Evolutionary conservation across 2,888 invertebrate genomes (phyloP).

Genomic region (Platerodrilus igneus): DNA sequence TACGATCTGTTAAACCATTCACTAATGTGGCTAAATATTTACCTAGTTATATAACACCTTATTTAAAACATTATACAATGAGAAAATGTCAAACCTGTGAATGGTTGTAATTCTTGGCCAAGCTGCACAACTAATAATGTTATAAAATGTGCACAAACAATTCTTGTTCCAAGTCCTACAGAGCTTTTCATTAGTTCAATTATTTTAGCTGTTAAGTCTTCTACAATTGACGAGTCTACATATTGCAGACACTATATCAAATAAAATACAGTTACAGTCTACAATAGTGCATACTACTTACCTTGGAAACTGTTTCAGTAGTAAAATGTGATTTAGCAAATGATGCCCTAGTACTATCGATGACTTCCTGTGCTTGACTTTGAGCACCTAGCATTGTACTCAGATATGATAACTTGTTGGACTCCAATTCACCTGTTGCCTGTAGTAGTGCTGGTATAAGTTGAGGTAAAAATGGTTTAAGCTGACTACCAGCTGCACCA

Average conservation of each 20-base stretch:
- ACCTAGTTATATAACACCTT: conserved; percentile 27
- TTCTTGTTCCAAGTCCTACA: conserved; percentile 79
- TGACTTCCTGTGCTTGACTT: conserved; percentile 65
- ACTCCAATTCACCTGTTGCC: conserved; percentile 84
- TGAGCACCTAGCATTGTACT: conserved; percentile 67
- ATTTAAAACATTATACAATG: conserved; percentile 22
- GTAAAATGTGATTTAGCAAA: conserved; percentile 82
- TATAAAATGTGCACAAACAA: conserved; percentile 75
- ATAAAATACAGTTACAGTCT: conserved; percentile 1
- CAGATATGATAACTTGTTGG: conserved; percentile 71
- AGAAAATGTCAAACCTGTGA: conserved; percentile 46
- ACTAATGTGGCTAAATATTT: conserved; percentile 63
- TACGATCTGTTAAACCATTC: conserved; percentile 78
- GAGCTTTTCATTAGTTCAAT: conserved; percentile 76
- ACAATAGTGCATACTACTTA: conserved; percentile 36
- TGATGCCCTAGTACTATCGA: conserved; percentile 76
- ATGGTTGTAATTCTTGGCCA: conserved; percentile 55
- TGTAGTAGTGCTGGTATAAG: conserved; percentile 80
- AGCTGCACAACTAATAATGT: conserved; percentile 58
- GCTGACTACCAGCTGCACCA: conserved; percentile 68
- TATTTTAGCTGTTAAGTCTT: conserved; percentile 74
- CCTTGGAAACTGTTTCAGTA: conserved; percentile 80
- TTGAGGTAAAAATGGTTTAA: conserved; percentile 75
- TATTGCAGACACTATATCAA: conserved; percentile 58
- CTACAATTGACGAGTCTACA: conserved; percentile 71